Percentiles rank a stretch among this genome's conserved stretches.
These are phyloP conservation scores for Crossaster papposus DNA, from an alignment of 53 echinoderm and acorn worm species.

Conservation along the genomic window DNA sequence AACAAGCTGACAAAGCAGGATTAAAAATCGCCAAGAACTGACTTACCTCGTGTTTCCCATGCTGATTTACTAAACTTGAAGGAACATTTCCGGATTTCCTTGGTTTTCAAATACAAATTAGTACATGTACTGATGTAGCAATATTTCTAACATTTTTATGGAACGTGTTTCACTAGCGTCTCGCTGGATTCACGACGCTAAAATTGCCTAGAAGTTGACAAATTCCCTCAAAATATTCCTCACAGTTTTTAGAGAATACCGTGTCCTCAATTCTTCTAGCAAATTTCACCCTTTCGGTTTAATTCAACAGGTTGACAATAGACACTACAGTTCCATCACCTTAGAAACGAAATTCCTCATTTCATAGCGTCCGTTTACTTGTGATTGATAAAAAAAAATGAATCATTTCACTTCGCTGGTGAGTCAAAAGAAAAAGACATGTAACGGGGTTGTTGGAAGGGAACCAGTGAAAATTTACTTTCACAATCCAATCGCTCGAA, in stretches of 20 bases:
- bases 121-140: too few species aligned
- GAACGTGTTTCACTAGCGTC: background rate
- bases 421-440: background rate
- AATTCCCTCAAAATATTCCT: background rate
- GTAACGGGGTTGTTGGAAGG: background rate
- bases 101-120: too few species aligned
- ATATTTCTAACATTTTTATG: too few species aligned
- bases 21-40: background rate
- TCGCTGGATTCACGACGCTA: background rate
- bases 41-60: constrained; percentile 15
- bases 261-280: background rate
- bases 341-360: constrained; percentile 43
- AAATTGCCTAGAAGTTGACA: background rate
- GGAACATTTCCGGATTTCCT: background rate
- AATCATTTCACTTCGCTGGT: constrained; percentile 55
- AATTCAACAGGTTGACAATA: background rate
- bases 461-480: constrained; percentile 52
- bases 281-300: background rate
- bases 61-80: background rate
- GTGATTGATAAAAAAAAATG: constrained; percentile 13
- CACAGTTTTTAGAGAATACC: background rate
- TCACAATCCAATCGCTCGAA: background rate
- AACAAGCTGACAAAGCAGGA: constrained; percentile 1
- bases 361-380: constrained; percentile 38
- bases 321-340: constrained; percentile 15